These are phyloP conservation scores for Poecilobothrus nobilitatus DNA, from an alignment of 2,888 invertebrate genomes.

Conservation along the genomic window DNA sequence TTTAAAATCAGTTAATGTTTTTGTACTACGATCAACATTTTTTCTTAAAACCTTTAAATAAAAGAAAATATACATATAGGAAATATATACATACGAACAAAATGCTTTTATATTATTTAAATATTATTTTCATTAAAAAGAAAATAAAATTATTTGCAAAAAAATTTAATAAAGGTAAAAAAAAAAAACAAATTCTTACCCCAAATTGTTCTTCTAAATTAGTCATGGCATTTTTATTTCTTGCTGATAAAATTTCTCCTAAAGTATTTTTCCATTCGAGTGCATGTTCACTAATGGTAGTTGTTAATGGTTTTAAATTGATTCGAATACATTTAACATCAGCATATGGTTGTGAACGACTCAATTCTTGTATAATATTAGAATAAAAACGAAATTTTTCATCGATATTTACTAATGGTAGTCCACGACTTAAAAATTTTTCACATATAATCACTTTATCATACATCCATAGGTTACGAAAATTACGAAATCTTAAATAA, in stretches of 20 bases:
- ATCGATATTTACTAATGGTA: constrained; percentile 58
- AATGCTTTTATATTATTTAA: too few species aligned
- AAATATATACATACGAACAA: background rate
- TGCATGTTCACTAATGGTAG: constrained; percentile 63
- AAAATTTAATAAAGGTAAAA: too few species aligned
- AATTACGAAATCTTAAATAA: constrained; percentile 58
- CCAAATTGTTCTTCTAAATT: constrained; percentile 61
- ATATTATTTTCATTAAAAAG: too few species aligned
- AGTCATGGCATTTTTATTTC: constrained; percentile 60
- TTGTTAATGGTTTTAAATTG: constrained; percentile 62
- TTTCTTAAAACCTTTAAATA: constrained; percentile 45
- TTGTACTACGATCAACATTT: constrained; percentile 67
- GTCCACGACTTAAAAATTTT: constrained; percentile 62
- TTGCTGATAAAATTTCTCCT: constrained; percentile 58
- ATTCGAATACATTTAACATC: constrained; percentile 62
- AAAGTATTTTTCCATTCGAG: constrained; percentile 69
- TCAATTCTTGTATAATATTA: constrained; percentile 60
- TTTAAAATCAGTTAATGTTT: constrained; percentile 72
- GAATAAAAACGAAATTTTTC: constrained; percentile 79
- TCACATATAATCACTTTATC: constrained; percentile 68
- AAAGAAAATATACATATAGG: background rate
- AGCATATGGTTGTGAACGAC: constrained; percentile 49
- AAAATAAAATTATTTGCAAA: too few species aligned
- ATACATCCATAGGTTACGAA: constrained; percentile 64
- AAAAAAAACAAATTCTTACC: constrained; percentile 44